Percentiles rank a stretch among this genome's conserved stretches.
Evolutionary conservation across 2,888 invertebrate species (phyloP).

Genomic region (Mimachlamys varia): DNA sequence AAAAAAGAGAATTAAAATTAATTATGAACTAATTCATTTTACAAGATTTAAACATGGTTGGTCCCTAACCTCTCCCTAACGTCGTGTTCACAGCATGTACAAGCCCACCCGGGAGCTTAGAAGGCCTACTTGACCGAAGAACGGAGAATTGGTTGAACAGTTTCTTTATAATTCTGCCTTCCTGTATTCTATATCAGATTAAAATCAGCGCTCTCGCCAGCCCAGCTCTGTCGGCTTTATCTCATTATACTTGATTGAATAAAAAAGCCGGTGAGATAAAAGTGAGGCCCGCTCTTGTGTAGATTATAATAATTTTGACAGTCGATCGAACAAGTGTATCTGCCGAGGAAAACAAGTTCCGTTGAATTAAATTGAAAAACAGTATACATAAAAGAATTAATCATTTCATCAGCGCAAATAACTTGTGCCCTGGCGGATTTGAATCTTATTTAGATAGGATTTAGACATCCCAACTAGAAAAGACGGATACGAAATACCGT

Average conservation of each 20-base stretch:
- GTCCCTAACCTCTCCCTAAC: neutral
- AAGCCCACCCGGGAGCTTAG: neutral
- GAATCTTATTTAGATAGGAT: neutral
- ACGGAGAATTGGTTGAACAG: neutral
- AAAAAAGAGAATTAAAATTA: neutral
- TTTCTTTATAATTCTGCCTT: constrained; percentile 12
- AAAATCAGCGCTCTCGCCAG: neutral
- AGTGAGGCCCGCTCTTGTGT: neutral
- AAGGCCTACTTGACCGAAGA: neutral
- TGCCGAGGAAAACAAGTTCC: neutral
- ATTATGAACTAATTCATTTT: constrained; percentile 7
- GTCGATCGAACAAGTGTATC: neutral
- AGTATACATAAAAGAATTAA: constrained; percentile 12
- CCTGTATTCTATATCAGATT: constrained; percentile 28
- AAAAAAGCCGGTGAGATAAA: neutral
- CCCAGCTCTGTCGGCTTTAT: neutral
- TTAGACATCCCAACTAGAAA: neutral
- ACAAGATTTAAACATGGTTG: neutral
- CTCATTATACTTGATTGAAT: constrained; percentile 27
- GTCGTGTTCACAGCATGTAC: neutral
- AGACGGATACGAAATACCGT: neutral
- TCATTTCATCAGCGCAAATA: neutral
- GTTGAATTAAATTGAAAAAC: neutral
- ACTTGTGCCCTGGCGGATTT: neutral
- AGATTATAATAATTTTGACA: constrained; percentile 26